These are phyloP conservation scores for Gasterosteus nipponicus DNA, from an alignment of 2,113 vertebrate species.

Conservation along the genomic window DNA sequence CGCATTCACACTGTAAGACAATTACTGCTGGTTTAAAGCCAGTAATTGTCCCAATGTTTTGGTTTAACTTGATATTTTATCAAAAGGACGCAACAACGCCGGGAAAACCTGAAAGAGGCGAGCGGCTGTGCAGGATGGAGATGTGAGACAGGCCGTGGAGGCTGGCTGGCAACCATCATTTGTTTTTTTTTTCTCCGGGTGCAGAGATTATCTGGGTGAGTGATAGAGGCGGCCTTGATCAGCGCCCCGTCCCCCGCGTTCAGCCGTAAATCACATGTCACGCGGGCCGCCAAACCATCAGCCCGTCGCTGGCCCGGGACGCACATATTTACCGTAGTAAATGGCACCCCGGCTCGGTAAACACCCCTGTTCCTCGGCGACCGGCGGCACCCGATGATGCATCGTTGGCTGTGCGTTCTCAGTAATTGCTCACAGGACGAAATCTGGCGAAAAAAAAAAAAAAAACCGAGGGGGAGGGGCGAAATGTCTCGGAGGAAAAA, in stretches of 20 bases:
- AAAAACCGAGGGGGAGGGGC: constrained; percentile 39
- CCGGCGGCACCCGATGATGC: constrained; percentile 51
- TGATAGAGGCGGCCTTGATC: constrained; percentile 81
- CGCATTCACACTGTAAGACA: constrained; percentile 1
- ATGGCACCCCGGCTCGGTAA: constrained; percentile 67
- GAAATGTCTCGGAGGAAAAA: constrained; percentile 47
- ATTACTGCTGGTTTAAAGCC: constrained; percentile 27
- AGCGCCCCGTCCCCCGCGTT: constrained; percentile 62
- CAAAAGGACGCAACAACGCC: constrained; percentile 1
- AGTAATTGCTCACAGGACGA: constrained; percentile 69
- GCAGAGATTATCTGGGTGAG: constrained; percentile 77
- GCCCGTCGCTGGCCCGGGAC: constrained; percentile 64
- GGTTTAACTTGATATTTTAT: constrained; percentile 20
- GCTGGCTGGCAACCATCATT: constrained; percentile 58
- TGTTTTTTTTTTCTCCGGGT: constrained; percentile 72
- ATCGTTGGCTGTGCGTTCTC: constrained; percentile 41
- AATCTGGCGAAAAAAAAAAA: constrained; percentile 29
- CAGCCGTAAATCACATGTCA: constrained; percentile 76
- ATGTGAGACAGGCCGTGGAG: constrained; percentile 61
- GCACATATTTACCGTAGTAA: constrained; percentile 77
- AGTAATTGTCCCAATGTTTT: constrained; percentile 8
- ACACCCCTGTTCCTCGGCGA: constrained; percentile 70
- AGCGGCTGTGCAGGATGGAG: constrained; percentile 57
- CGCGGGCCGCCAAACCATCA: constrained; percentile 70
- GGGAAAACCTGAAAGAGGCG: not conserved